Conservation (phyloP, 2,113 vertebrate genomes). For the Sinocyclocheilus anshuiensis region DNA sequence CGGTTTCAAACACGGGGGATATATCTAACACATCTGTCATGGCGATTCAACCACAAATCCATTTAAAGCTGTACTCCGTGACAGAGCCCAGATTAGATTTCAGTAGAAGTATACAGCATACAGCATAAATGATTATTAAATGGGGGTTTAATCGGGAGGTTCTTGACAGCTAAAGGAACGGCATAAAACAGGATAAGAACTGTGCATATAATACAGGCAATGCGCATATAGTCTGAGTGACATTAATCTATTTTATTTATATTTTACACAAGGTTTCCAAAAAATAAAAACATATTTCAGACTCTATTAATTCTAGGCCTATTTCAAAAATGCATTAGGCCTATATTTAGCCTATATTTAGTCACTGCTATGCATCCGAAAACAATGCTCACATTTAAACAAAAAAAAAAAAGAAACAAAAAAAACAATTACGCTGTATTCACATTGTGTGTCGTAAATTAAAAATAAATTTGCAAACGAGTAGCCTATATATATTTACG, state of each 20-base stretch:
- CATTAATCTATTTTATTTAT: not conserved
- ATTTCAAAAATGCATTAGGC: not conserved
- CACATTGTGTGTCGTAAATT: not conserved
- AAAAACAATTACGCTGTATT: not conserved
- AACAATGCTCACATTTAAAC: not conserved
- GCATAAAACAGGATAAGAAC: constrained; percentile 6
- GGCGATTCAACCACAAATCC: constrained; percentile 79
- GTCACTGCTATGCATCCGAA: not conserved
- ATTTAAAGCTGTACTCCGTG: constrained; percentile 77
- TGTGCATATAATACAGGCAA: not conserved
- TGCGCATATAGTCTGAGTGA: not conserved
- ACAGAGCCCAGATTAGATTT: constrained; percentile 76
- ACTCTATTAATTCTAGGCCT: not conserved
- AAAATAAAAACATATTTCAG: not conserved
- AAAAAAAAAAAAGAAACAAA: not conserved
- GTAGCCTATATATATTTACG: not conserved
- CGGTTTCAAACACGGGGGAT: constrained; percentile 67
- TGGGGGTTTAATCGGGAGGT: constrained; percentile 48
- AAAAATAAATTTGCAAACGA: not conserved
- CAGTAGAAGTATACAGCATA: constrained; percentile 58
- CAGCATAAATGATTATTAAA: constrained; percentile 57
- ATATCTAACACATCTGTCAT: constrained; percentile 98
- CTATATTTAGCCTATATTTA: not conserved
- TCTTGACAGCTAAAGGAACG: not conserved
- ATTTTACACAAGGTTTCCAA: not conserved